phyloP scores from a whole-genome alignment of 2,888 invertebrate genomes.

The Ormyrus thymus region DNA sequence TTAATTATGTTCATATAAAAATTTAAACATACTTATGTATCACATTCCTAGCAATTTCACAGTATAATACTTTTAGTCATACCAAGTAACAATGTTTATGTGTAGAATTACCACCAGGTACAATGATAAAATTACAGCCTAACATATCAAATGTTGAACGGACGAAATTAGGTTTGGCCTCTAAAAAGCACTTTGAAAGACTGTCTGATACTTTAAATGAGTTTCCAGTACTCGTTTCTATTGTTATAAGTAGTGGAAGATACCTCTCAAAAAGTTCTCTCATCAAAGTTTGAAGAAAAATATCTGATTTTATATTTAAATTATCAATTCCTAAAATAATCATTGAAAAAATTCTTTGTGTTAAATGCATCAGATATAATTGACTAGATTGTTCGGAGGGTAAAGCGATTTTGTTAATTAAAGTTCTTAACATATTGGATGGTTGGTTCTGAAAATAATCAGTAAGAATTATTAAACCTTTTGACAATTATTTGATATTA shows the following conservation, averaged over 20 bases:
- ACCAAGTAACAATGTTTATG: slow-evolving; percentile 70
- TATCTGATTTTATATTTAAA: slow-evolving; percentile 65
- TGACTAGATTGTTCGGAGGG: slow-evolving; percentile 64
- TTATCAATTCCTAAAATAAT: slow-evolving; percentile 69
- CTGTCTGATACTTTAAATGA: slow-evolving; percentile 65
- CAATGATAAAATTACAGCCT: slow-evolving; percentile 64
- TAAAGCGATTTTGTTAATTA: slow-evolving; percentile 66
- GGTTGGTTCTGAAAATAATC: slow-evolving; percentile 66
- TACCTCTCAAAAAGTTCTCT: slow-evolving; percentile 70
- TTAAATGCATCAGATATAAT: slow-evolving; percentile 61
- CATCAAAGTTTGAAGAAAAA: slow-evolving; percentile 65
- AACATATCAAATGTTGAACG: slow-evolving; percentile 65
- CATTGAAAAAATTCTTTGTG: slow-evolving; percentile 70
- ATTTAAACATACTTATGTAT: slow-evolving; percentile 5
- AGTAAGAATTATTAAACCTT: background rate
- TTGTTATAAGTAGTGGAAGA: slow-evolving; percentile 67
- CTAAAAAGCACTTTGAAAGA: slow-evolving; percentile 67
- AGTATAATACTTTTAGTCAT: slow-evolving; percentile 43
- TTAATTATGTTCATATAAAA: slow-evolving; percentile 11
- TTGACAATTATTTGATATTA: slow-evolving; percentile 7
- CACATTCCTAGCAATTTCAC: background rate
- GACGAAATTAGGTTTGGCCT: slow-evolving; percentile 63
- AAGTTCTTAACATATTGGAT: slow-evolving; percentile 65
- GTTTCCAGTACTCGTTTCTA: slow-evolving; percentile 57
- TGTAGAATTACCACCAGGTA: slow-evolving; percentile 64